Evolutionary conservation across 1,140 invertebrate species (phyloP), one percentile per base, ranked within the genome.

Genomic region (Papilio helenus): DNA sequence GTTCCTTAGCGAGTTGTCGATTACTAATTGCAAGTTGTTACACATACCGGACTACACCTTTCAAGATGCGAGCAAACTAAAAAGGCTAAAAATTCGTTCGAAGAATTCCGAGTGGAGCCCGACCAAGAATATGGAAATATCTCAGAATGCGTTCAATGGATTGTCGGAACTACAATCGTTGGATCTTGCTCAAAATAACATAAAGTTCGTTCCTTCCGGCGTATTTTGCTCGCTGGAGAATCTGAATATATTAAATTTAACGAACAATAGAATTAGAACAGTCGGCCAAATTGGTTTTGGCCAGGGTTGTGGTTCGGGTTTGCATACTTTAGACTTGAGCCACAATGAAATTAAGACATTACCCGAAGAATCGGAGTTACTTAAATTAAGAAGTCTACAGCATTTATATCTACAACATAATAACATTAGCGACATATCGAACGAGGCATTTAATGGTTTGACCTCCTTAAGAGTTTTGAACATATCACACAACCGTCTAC

Each of bases 171-270:
- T 98, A 39, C 97, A 97, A 84, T 95, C 95, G 18, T 95, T 99
- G 80, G 97, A 98, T 94, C 93, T 99, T 82, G 95, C 96, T 74
- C 96, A 97, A 88, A 98, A 98, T 93, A 98, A 98, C 93, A 96
- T 99, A 72, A 95, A 96, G 76, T 95, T 96, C 2, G 89, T 98
- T 82, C 97, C 98, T 2, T 96, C 96, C 16, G 96, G 96, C 61
- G 95, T 97, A 44, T 96, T 98, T 76, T 98, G 98, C 89, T 95
- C 96, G 4, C 93, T 99, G 79, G 95, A 96, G 73, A 97, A 97
- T 87, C 94, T 99, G 8, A 97, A 97, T 86, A 96, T 96, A 72
- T 94, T 99, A 29, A 98, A 99, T 94, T 95, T 98, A 80, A 98
- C 97, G 12, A 95, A 96, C 29, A 98, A 98, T 92, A 96, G 96